A percentile compares a stretch with the other conserved stretches of the same genome.
Evolutionary conservation across 1,140 invertebrate species (phyloP).

Genomic region (Pollicipes pollicipes): DNA sequence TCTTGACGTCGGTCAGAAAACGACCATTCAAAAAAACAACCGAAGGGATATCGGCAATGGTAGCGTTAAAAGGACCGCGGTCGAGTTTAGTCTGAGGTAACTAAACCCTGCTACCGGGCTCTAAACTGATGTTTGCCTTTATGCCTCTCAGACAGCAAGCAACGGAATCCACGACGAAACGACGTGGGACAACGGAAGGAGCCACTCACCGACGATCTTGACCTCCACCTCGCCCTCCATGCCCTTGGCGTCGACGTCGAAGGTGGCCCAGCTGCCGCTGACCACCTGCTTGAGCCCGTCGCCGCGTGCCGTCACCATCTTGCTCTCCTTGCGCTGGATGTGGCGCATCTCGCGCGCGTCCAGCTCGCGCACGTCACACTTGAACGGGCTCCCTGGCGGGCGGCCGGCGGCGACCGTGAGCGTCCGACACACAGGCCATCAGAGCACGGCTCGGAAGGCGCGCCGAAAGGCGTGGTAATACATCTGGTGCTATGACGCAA

Average conservation of each 20-base stretch:
- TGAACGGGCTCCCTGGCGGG: constrained; percentile 64
- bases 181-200: too few relatives aligned
- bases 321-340: constrained; percentile 23
- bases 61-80: too few relatives aligned
- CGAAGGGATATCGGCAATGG: too few relatives aligned
- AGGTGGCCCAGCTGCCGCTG: constrained; percentile 36
- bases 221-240: constrained; percentile 26
- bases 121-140: too few relatives aligned
- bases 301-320: constrained; percentile 24
- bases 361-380: constrained; percentile 37
- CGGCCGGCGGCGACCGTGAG: constrained; percentile 13
- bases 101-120: too few relatives aligned
- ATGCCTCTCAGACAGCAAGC: too few relatives aligned
- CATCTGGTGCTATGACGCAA: too few relatives aligned
- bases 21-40: too few relatives aligned
- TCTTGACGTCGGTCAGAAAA: too few relatives aligned
- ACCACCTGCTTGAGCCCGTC: constrained; percentile 37
- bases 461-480: too few relatives aligned
- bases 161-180: too few relatives aligned
- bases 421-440: neutral
- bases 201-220: constrained; percentile 13
- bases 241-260: constrained; percentile 38
- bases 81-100: too few relatives aligned
- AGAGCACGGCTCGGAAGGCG: neutral
- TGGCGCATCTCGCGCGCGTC: constrained; percentile 25